Evolutionary conservation across 2,113 vertebrate genomes (phyloP), one percentile per base, ranked within the genome.

Genomic region (Osmerus mordax): DNA sequence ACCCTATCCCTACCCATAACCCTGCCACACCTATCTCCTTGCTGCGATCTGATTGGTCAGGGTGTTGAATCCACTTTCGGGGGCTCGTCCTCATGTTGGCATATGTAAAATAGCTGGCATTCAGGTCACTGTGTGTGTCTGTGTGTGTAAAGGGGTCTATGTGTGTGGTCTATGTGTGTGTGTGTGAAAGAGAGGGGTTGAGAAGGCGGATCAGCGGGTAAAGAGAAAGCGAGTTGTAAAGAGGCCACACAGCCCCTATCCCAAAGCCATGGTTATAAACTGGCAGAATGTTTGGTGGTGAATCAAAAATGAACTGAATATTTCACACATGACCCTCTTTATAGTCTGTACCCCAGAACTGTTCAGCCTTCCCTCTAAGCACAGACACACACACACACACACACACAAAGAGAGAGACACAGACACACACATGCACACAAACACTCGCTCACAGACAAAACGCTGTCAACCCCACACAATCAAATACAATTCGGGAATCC

Each of bases 281-380:
- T 70, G 36, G 25, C 25, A 4, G 65, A 66, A 72, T 83, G 73
- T 80, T 63, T 62, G 68, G 51, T 74, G 47, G 77, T 87, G 76
- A 85, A 81, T 87, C 81, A 88, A 56, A 51, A 69, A 65, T 65
- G 77, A 72, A 59, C 81, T 88, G 68, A 74, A 88, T 86, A 81
- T 87, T 89, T 88, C 70, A 89, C 69, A 69, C 69, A 15, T 76
- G 83, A 87, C 86, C 86, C 21, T 61, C 79, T 69, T 89, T 88
- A n/a, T 47, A 66, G 52, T 21, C 61, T 70, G 75, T 18, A 41
- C 60, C 71, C 25, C 63, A 11, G 54, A 59, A 36, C 41, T 72
- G 68, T 32, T 55, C 16, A 79, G 80, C 84, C 83, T 25, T 41
- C 53, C 53, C 19, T 15, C 47, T 25, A 25, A 16, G 36, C 67